Percentiles rank a stretch among this genome's conserved stretches.
phyloP scores from a whole-genome alignment of 2,888 invertebrate genomes.

The Pristionchus exspectatus region DNA sequence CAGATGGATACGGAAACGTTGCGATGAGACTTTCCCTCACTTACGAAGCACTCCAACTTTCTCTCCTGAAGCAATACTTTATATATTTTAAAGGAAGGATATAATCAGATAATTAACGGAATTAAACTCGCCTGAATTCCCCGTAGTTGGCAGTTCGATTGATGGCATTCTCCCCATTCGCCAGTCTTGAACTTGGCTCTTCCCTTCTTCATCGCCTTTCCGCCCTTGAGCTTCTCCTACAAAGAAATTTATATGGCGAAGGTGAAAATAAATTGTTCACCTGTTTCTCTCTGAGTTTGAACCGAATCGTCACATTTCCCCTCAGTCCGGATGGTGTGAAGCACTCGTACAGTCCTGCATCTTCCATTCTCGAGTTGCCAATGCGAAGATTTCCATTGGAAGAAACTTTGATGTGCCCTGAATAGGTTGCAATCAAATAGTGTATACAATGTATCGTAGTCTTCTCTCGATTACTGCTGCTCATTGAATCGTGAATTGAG shows the following conservation, averaged over 20 bases:
- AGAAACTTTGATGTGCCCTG: constrained; percentile 86
- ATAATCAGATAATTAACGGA: too few species aligned
- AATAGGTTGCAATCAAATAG: constrained; percentile 31
- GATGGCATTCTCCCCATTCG: constrained; percentile 68
- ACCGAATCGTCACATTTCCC: constrained; percentile 88
- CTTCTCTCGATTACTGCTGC: too few species aligned
- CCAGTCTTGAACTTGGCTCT: constrained; percentile 57
- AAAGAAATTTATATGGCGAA: too few species aligned
- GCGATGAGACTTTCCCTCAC: constrained; percentile 50
- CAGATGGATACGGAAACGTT: constrained; percentile 60
- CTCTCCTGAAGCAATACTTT: constrained; percentile 8
- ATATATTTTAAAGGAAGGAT: too few species aligned
- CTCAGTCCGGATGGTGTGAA: constrained; percentile 85
- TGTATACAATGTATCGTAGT: background rate
- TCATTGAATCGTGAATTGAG: constrained; percentile 8
- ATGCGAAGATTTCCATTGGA: constrained; percentile 92
- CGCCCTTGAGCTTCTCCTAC: constrained; percentile 16
- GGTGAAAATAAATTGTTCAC: too few species aligned
- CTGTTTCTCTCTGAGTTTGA: constrained; percentile 83
- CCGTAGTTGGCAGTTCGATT: constrained; percentile 65
- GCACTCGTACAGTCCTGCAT: constrained; percentile 81
- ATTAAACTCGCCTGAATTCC: constrained; percentile 63
- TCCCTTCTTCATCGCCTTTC: constrained; percentile 29
- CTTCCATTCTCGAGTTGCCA: constrained; percentile 84
- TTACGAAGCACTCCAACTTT: constrained; percentile 43